Evolutionary conservation across 2,888 invertebrate species (phyloP).

Genomic region (Phorcus lineatus): DNA sequence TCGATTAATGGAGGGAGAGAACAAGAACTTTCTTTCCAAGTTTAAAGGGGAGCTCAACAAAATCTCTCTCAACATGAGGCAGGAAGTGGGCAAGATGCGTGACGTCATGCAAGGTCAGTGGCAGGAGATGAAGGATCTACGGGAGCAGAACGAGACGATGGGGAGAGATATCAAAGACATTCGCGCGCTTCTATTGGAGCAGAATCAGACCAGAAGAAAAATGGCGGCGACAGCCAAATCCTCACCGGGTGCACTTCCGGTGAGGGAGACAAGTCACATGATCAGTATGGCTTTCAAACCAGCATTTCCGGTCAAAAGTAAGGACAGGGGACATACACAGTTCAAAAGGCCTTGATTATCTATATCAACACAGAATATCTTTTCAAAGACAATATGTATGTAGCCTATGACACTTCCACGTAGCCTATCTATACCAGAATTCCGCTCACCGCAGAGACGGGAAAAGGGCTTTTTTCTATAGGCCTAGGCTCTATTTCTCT

Average conservation of each 20-base stretch:
- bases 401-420: too few species aligned
- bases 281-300: constrained; percentile 42
- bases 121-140: constrained; percentile 58
- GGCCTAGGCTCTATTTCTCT: too few species aligned
- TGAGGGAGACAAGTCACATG: constrained; percentile 38
- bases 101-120: constrained; percentile 62
- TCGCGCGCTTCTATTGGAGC: constrained; percentile 48
- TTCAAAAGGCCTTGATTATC: too few species aligned
- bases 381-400: too few species aligned
- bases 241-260: constrained; percentile 26
- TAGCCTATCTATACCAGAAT: too few species aligned
- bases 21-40: constrained; percentile 51
- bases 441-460: too few species aligned
- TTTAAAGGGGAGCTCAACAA: constrained; percentile 61
- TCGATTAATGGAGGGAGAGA: constrained; percentile 53
- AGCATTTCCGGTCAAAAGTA: constrained; percentile 47
- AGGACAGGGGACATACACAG: constrained; percentile 31
- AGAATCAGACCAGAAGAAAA: background rate
- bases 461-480: too few species aligned
- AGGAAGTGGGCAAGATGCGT: constrained; percentile 60
- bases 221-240: background rate
- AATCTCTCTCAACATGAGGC: constrained; percentile 51
- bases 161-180: constrained; percentile 59
- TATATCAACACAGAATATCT: too few species aligned
- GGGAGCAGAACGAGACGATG: constrained; percentile 59